Percentiles rank a stretch among this genome's conserved stretches.
Evolutionary conservation across 2,888 invertebrate species (phyloP).

Genomic region (Hemicrepidius hirtus): DNA sequence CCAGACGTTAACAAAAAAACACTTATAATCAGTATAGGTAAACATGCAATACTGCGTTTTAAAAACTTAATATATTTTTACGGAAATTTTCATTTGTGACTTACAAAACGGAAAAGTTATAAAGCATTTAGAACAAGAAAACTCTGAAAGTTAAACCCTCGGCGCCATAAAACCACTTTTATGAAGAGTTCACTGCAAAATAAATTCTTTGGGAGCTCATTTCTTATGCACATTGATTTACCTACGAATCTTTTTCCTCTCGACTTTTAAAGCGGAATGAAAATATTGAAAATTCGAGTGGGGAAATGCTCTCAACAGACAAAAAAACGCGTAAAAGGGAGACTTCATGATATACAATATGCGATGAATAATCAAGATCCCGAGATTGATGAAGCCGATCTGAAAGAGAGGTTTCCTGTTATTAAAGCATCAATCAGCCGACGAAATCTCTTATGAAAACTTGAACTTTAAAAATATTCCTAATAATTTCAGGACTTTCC

Average conservation of each 20-base stretch:
- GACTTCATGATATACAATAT: conserved; percentile 16
- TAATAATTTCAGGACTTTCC: too few species aligned
- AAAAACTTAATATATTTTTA: too few species aligned
- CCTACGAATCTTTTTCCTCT: conserved; percentile 12
- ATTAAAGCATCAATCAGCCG: neutral
- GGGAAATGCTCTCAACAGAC: conserved; percentile 12
- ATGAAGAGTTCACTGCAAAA: conserved; percentile 15
- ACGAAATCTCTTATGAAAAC: too few species aligned
- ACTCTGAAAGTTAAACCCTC: conserved; percentile 10
- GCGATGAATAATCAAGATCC: conserved; percentile 24
- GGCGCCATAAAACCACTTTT: conserved; percentile 21
- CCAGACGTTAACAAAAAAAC: too few species aligned
- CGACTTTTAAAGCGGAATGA: conserved; percentile 15
- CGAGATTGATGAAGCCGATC: conserved; percentile 16
- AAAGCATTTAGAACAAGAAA: conserved; percentile 19
- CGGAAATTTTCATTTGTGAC: conserved; percentile 12
- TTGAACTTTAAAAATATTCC: neutral
- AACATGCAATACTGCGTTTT: too few species aligned
- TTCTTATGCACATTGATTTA: conserved; percentile 27
- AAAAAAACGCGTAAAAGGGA: conserved; percentile 8
- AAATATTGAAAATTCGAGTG: conserved; percentile 26
- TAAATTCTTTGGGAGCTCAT: conserved; percentile 7
- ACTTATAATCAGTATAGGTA: too few species aligned
- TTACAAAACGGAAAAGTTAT: neutral
- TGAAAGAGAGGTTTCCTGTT: conserved; percentile 10